phyloP scores from a whole-genome alignment of 2,797 vertebrate genomes.

The Protosalanx chinensis region DNA sequence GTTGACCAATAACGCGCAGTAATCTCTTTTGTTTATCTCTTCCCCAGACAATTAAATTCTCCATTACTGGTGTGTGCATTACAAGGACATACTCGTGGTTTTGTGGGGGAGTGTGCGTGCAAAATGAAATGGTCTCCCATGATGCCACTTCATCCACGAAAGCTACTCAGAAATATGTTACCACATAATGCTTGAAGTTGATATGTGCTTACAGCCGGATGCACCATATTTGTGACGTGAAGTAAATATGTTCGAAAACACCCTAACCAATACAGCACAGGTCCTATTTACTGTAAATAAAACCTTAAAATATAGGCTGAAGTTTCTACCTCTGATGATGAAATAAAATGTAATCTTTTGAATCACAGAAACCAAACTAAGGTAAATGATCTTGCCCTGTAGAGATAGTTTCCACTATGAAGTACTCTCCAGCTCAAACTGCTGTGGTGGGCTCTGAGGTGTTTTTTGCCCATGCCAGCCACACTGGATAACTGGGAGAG shows the following conservation, averaged over 20 bases:
- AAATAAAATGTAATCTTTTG: neutral
- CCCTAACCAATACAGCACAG: too few species aligned
- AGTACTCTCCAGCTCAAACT: conserved; percentile 21
- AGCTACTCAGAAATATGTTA: conserved; percentile 28
- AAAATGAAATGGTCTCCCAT: conserved; percentile 53
- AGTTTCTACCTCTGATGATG: too few species aligned
- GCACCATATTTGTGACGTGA: conserved; percentile 7
- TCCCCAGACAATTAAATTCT: conserved; percentile 60
- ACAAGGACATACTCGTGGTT: conserved; percentile 57
- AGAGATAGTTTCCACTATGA: conserved; percentile 17
- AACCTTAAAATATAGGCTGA: too few species aligned
- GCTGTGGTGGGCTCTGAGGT: neutral
- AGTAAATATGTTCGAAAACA: too few species aligned
- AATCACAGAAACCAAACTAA: neutral
- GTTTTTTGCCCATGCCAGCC: neutral
- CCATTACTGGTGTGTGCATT: conserved; percentile 54
- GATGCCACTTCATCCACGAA: conserved; percentile 49
- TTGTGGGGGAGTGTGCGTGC: conserved; percentile 34
- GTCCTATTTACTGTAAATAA: too few species aligned
- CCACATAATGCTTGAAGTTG: conserved; percentile 26
- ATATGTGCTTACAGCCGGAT: conserved; percentile 32
- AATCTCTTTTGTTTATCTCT: conserved; percentile 57
- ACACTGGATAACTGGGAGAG: conserved; percentile 41
- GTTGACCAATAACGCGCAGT: conserved; percentile 50
- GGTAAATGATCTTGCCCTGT: neutral